Conservation (phyloP, 2,113 vertebrate species). For the Harpagus bidentatus region DNA sequence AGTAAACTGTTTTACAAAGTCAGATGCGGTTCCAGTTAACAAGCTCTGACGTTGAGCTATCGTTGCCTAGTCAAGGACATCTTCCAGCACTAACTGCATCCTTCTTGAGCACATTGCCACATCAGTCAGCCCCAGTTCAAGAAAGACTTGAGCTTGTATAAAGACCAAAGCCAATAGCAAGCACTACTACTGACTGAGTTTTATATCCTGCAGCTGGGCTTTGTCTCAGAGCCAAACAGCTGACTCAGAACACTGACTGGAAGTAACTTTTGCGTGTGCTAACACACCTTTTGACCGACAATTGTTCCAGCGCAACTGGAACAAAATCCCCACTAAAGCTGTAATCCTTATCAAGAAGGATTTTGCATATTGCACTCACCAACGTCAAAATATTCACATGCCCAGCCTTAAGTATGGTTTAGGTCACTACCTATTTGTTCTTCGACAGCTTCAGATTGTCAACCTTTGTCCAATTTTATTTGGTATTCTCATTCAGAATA, state of each 20-base stretch:
- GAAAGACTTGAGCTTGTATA: background rate
- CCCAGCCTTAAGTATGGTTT: background rate
- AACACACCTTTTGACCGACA: background rate
- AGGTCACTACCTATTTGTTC: background rate
- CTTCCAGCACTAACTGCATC: background rate
- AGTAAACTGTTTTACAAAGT: background rate
- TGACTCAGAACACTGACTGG: background rate
- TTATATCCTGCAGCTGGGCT: background rate
- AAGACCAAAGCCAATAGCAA: background rate
- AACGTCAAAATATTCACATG: background rate
- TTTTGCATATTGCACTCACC: background rate
- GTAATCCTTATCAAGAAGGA: background rate
- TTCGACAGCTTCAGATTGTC: background rate
- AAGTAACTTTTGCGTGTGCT: background rate
- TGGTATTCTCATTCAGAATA: background rate
- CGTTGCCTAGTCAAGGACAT: background rate
- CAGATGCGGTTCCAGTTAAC: background rate
- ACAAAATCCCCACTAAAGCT: background rate
- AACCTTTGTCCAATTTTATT: background rate
- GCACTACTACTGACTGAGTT: background rate
- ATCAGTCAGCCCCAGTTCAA: background rate
- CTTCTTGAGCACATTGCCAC: background rate
- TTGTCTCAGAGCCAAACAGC: background rate
- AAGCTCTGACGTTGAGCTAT: accelerated
- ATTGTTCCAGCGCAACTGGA: background rate